Percentiles rank a stretch among this genome's conserved stretches.
These are phyloP conservation scores for Dicyrtomina minuta DNA, from an alignment of 2,888 invertebrate genomes.

Conservation along the genomic window DNA sequence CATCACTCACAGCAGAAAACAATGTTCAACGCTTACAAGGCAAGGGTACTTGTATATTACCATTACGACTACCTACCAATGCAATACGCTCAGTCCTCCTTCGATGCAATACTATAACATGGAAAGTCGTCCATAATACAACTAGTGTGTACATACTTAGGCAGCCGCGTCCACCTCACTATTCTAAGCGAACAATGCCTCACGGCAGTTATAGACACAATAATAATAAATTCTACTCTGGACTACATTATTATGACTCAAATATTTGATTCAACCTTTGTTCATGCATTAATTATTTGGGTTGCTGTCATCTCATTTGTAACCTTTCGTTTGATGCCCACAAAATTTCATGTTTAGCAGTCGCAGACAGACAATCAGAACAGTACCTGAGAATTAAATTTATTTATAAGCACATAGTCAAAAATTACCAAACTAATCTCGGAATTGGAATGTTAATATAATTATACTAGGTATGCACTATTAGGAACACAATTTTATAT, in stretches of 20 bases:
- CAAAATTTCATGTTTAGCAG: neutral
- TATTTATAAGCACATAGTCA: too few relatives aligned
- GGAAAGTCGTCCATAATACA: neutral
- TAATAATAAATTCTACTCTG: conserved; percentile 18
- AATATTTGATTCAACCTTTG: conserved; percentile 21
- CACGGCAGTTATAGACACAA: conserved; percentile 20
- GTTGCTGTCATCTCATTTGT: conserved; percentile 22
- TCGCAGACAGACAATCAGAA: neutral
- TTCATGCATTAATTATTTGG: conserved; percentile 28
- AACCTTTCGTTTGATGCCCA: neutral
- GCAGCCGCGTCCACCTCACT: conserved; percentile 5
- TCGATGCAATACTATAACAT: neutral
- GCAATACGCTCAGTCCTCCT: neutral
- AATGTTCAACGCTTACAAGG: neutral
- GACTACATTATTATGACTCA: conserved; percentile 17
- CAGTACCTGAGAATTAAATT: neutral
- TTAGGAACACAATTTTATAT: too few relatives aligned
- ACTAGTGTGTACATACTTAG: conserved; percentile 4
- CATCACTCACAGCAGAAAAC: conserved; percentile 10
- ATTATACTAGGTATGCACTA: too few relatives aligned
- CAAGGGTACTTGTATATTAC: neutral
- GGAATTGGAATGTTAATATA: too few relatives aligned
- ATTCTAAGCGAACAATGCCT: neutral
- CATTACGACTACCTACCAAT: too few relatives aligned
- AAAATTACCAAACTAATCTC: too few relatives aligned